phyloP scores from a whole-genome alignment of 1,140 invertebrate genomes.

The Drosophila asahinai region DNA sequence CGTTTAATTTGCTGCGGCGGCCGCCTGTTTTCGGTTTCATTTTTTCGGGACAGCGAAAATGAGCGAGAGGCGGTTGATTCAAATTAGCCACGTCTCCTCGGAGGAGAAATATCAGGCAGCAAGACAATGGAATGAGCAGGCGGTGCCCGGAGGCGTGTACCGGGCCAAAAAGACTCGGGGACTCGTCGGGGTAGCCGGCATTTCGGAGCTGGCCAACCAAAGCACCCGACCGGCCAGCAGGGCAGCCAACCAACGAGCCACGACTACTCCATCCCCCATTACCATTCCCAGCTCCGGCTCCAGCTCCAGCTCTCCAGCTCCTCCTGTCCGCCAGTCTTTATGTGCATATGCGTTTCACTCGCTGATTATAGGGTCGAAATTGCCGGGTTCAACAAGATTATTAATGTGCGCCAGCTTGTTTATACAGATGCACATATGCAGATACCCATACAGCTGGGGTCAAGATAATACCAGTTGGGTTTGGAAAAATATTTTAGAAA shows the following conservation, averaged over 20 bases:
- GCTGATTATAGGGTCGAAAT: conserved; percentile 82
- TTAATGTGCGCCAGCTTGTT: conserved; percentile 77
- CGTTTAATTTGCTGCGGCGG: conserved; percentile 70
- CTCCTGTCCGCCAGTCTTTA: conserved; percentile 60
- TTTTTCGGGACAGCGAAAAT: conserved; percentile 81
- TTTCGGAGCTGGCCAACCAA: conserved; percentile 40
- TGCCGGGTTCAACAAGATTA: conserved; percentile 82
- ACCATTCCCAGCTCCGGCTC: conserved; percentile 11
- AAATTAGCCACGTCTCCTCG: conserved; percentile 80
- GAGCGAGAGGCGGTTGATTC: conserved; percentile 82
- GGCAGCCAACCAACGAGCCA: conserved; percentile 65
- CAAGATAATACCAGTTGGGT: conserved; percentile 12
- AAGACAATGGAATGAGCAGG: conserved; percentile 82
- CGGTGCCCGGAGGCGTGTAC: conserved; percentile 77
- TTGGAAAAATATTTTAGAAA: neutral
- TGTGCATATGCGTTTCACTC: conserved; percentile 82
- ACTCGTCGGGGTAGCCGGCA: conserved; percentile 8
- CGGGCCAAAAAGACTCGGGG: conserved; percentile 58
- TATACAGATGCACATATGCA: conserved; percentile 53
- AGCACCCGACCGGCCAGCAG: conserved; percentile 48
- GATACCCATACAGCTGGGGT: conserved; percentile 28
- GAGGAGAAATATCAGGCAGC: conserved; percentile 71
- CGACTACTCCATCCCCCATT: conserved; percentile 36
- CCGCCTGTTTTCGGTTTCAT: conserved; percentile 74
- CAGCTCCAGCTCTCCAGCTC: conserved; percentile 21